A percentile compares a stretch with the other conserved stretches of the same genome.
phyloP scores from a whole-genome alignment of 2,888 invertebrate species.

The Drosophila pseudotakahashii region DNA sequence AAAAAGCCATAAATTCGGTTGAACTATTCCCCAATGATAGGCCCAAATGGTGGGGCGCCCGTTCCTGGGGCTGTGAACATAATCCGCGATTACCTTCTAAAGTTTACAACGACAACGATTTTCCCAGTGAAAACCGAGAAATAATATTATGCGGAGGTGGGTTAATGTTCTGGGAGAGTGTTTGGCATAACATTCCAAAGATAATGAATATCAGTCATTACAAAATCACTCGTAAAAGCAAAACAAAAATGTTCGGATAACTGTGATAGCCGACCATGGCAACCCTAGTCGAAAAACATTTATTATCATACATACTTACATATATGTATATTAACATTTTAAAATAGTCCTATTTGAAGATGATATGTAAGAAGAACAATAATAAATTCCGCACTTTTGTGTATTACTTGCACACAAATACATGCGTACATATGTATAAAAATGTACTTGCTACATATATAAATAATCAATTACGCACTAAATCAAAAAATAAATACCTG shows the following conservation, averaged over 20 bases:
- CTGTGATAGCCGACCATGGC: neutral
- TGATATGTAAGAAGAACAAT: too few species aligned
- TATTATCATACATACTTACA: neutral
- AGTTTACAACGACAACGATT: slow-evolving; percentile 51
- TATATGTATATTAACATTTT: neutral
- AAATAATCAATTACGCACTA: too few species aligned
- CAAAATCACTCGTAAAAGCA: neutral
- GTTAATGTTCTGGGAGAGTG: slow-evolving; percentile 11
- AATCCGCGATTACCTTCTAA: slow-evolving; percentile 18
- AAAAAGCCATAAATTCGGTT: slow-evolving; percentile 10
- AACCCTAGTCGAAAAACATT: slow-evolving; percentile 3
- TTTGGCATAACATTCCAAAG: neutral
- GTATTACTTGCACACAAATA: too few species aligned
- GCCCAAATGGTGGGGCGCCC: slow-evolving; percentile 18
- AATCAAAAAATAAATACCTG: too few species aligned
- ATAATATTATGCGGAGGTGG: slow-evolving; percentile 77
- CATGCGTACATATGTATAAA: too few species aligned
- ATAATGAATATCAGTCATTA: neutral
- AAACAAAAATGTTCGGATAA: slow-evolving; percentile 1
- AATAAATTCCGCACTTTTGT: too few species aligned
- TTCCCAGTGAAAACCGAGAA: slow-evolving; percentile 55
- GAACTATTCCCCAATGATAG: slow-evolving; percentile 33
- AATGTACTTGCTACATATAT: too few species aligned
- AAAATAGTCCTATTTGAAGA: too few species aligned
- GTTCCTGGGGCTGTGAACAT: slow-evolving; percentile 13